Evolutionary conservation across 2,113 vertebrate species (phyloP), one percentile per base, ranked within the genome.

Genomic region (Cacatua alba): DNA sequence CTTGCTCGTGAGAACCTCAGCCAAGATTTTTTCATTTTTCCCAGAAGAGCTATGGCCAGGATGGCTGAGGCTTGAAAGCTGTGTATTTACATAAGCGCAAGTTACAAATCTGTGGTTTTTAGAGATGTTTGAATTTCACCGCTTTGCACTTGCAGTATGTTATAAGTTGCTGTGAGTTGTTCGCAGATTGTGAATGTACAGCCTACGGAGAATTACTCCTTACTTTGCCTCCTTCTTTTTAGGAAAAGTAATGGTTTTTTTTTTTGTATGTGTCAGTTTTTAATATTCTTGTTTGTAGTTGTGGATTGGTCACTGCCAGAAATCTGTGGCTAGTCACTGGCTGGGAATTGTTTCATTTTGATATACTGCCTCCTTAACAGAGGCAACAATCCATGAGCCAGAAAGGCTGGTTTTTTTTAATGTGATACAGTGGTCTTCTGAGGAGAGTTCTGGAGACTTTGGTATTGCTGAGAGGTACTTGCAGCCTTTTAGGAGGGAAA

Each of bases 101-200:
- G 97, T 97, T 98, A 97, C 97, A 96, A 97, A 97, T 97, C 97
- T 97, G 97, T 93, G 97, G 97, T 96, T 98, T 97, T 92, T 6
- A 46, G 96, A 96, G 96, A 97, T 96, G 94, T 97, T 97, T 94
- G 92, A 97, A 97, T 98, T 98, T 97, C 96, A 96, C 95, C 79
- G 51, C 97, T 97, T 97, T 97, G 87, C 94, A 88, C 91, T 96
- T 75, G 52, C 80, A 94, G 74, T 70, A 68, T 82, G 94, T 98
- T 97, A 55, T 65, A 96, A 94, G 94, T 70, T 75, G 94, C 94
- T 95, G 89, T 59, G 86, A 94, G 94, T 96, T 92, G 97, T 95
- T 98, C 80, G 2, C 96, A 96, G 90, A 69, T 92, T 86, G 88
- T 87, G 95, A 97, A 95, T 21, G 75, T 51, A 86, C 83, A 84